Conservation (phyloP, 37 sponge, comb jelly and placozoan genomes). For the Chondrilla cf. caribensis region DNA sequence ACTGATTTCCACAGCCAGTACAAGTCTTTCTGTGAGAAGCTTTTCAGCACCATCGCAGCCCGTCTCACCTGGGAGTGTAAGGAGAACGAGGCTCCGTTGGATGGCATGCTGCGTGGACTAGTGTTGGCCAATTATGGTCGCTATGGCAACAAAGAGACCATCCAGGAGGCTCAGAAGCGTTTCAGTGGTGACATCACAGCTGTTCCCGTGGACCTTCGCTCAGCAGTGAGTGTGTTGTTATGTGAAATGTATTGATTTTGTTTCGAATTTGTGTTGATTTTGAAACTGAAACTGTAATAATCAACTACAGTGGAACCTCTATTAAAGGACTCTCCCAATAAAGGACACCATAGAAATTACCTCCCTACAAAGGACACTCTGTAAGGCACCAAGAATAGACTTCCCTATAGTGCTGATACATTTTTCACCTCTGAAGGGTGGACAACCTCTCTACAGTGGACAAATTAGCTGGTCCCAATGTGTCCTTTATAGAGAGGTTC, state of each 20-base stretch:
- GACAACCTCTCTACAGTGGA: no score
- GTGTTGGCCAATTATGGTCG: slow-evolving; percentile 48
- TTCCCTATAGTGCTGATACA: no score
- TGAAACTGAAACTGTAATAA: no score
- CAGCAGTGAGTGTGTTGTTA: slow-evolving; percentile 25
- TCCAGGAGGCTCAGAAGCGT: slow-evolving; percentile 52
- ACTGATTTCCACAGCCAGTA: slow-evolving; percentile 60
- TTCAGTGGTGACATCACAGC: slow-evolving; percentile 40
- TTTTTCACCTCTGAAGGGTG: no score
- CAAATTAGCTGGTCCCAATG: no score
- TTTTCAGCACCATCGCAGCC: slow-evolving; percentile 41
- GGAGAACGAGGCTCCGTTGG: slow-evolving; percentile 70
- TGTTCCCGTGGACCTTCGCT: slow-evolving; percentile 62
- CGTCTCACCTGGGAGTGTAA: slow-evolving; percentile 79
- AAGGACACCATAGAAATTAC: no score
- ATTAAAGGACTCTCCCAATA: no score
- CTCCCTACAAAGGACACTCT: no score
- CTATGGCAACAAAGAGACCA: slow-evolving; percentile 59
- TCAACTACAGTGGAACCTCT: no score
- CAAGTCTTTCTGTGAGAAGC: slow-evolving; percentile 55
- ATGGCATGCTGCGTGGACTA: slow-evolving; percentile 74
- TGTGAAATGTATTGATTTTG: neutral
- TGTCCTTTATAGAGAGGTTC: no score
- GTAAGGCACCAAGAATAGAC: no score
- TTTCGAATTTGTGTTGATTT: neutral